phyloP scores from a whole-genome alignment of 2,797 vertebrate genomes.

The Steatocranus sp. region DNA sequence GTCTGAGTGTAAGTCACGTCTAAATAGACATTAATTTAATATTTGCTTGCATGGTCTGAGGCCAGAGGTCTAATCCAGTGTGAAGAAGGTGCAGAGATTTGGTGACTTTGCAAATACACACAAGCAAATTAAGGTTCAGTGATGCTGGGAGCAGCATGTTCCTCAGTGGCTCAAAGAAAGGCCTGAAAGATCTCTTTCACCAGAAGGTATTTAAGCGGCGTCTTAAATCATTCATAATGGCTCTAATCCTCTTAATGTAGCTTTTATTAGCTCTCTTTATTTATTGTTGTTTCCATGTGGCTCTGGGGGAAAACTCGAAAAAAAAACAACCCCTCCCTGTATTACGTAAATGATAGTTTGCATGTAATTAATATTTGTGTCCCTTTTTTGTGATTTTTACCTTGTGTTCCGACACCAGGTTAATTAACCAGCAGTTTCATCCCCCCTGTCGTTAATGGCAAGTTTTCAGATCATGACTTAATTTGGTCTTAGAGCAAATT shows the following conservation, averaged over 20 bases:
- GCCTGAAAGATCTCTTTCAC: constrained; percentile 19
- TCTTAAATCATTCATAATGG: constrained; percentile 68
- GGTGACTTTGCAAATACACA: background rate
- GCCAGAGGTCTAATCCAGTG: background rate
- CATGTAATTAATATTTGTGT: constrained; percentile 11
- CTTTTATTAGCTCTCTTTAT: constrained; percentile 61
- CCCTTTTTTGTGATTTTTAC: constrained; percentile 11
- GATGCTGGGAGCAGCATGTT: constrained; percentile 6
- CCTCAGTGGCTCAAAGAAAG: constrained; percentile 11
- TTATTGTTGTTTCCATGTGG: constrained; percentile 39
- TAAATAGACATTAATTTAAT: background rate
- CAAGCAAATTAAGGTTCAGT: constrained; percentile 14
- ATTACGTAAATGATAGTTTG: background rate
- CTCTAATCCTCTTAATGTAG: constrained; percentile 60
- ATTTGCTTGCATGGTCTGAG: background rate
- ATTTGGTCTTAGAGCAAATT: constrained; percentile 42
- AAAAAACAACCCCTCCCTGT: fast-evolving
- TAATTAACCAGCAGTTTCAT: constrained; percentile 42
- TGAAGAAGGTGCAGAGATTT: background rate
- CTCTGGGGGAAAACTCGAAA: background rate
- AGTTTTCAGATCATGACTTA: constrained; percentile 36
- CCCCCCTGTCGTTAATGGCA: constrained; percentile 26
- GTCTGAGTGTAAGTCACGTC: background rate
- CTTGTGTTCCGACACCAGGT: background rate
- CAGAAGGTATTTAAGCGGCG: constrained; percentile 47